phyloP scores from a whole-genome alignment of 2,888 invertebrate species.

The Tetragnatha montana region DNA sequence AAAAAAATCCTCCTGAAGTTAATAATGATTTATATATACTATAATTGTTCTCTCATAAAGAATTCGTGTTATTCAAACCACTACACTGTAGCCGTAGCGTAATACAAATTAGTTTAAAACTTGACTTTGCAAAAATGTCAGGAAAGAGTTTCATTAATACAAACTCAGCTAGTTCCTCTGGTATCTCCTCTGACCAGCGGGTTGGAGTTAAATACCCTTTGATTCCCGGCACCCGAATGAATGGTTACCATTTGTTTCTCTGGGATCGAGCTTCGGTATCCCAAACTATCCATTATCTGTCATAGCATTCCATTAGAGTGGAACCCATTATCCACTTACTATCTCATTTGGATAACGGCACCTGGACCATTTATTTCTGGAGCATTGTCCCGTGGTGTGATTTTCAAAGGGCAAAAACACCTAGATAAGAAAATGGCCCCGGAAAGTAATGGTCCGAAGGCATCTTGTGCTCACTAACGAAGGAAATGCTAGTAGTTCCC shows the following conservation, averaged over 20 bases:
- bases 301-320: constrained; percentile 32
- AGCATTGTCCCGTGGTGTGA: background rate
- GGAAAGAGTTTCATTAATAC: too few species aligned
- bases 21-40: too few species aligned
- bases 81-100: too few species aligned
- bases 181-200: background rate
- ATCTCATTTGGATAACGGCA: constrained; percentile 16
- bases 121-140: too few species aligned
- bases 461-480: too few species aligned
- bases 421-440: background rate
- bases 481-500: too few species aligned
- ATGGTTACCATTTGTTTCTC: constrained; percentile 21
- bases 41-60: too few species aligned
- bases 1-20: too few species aligned
- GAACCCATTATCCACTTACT: constrained; percentile 24
- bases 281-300: constrained; percentile 41
- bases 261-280: background rate
- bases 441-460: too few species aligned
- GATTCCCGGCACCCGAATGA: background rate
- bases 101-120: too few species aligned
- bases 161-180: background rate
- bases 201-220: background rate
- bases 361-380: constrained; percentile 26
- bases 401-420: background rate
- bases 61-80: too few species aligned